Evolutionary conservation across 2,888 invertebrate species (phyloP).

Genomic region (Laspeyria flexula): DNA sequence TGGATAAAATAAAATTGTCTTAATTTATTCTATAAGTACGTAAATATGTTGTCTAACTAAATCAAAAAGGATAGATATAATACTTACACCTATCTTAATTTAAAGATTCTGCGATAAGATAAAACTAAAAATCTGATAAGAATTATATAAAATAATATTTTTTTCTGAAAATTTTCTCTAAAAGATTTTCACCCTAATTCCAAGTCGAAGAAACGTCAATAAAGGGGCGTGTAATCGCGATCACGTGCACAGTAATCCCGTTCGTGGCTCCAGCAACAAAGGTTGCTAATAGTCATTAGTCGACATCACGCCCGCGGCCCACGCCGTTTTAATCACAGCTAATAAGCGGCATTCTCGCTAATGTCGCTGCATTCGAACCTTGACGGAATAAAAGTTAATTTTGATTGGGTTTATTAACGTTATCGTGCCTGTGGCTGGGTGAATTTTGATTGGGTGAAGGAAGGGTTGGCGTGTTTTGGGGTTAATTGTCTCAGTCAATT

Average conservation of each 20-base stretch:
- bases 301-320: conserved; percentile 59
- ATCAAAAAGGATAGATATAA: too few species aligned
- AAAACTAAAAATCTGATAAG: too few species aligned
- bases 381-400: conserved; percentile 23
- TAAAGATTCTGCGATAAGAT: too few species aligned
- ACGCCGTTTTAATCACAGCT: conserved; percentile 62
- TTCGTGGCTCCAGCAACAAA: conserved; percentile 44
- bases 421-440: neutral
- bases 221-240: conserved; percentile 31
- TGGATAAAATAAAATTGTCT: too few species aligned
- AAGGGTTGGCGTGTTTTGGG: neutral
- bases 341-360: conserved; percentile 44
- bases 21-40: too few species aligned
- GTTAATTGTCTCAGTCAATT: conserved; percentile 14
- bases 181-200: conserved; percentile 2
- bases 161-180: neutral
- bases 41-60: too few species aligned
- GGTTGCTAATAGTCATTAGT: conserved; percentile 63
- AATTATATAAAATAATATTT: too few species aligned
- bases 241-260: conserved; percentile 45
- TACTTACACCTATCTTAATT: too few species aligned
- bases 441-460: conserved; percentile 19
- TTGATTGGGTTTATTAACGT: conserved; percentile 24
- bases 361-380: conserved; percentile 26
- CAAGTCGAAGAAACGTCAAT: conserved; percentile 20